phyloP scores from a whole-genome alignment of 2,113 vertebrate genomes.

The Rana temporaria region DNA sequence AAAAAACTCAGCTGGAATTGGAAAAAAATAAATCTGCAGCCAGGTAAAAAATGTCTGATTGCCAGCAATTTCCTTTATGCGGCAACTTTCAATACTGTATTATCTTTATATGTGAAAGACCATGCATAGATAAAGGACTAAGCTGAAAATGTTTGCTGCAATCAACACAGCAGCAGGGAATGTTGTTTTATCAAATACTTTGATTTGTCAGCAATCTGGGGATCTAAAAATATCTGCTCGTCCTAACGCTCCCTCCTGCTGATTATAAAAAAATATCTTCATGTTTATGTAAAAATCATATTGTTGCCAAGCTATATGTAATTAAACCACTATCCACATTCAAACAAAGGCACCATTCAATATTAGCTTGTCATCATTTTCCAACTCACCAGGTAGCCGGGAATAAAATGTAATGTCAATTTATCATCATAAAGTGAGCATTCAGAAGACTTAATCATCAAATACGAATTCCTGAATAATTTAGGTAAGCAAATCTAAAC shows the following conservation, averaged over 20 bases:
- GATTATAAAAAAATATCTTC: slow-evolving; percentile 9
- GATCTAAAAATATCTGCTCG: no score
- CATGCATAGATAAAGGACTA: no score
- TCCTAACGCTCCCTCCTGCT: slow-evolving; percentile 3
- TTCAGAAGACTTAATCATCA: slow-evolving; percentile 32
- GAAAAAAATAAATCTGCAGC: no score
- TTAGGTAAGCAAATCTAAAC: no score
- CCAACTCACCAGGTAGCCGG: slow-evolving; percentile 14
- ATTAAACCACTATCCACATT: slow-evolving; percentile 3
- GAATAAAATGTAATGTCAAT: slow-evolving; percentile 49
- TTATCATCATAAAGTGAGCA: slow-evolving; percentile 41
- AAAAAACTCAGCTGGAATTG: no score
- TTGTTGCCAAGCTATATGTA: slow-evolving; percentile 1
- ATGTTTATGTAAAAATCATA: slow-evolving; percentile 28
- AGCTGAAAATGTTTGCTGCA: no score
- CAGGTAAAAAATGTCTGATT: no score
- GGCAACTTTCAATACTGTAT: no score
- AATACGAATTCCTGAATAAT: neutral
- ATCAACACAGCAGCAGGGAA: neutral
- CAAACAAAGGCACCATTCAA: slow-evolving; percentile 36
- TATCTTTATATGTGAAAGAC: no score
- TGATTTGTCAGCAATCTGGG: neutral
- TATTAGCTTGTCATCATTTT: slow-evolving; percentile 14
- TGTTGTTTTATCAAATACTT: neutral
- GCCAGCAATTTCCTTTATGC: no score